phyloP scores from a whole-genome alignment of 2,113 vertebrate genomes.

The Gymnogyps californianus region DNA sequence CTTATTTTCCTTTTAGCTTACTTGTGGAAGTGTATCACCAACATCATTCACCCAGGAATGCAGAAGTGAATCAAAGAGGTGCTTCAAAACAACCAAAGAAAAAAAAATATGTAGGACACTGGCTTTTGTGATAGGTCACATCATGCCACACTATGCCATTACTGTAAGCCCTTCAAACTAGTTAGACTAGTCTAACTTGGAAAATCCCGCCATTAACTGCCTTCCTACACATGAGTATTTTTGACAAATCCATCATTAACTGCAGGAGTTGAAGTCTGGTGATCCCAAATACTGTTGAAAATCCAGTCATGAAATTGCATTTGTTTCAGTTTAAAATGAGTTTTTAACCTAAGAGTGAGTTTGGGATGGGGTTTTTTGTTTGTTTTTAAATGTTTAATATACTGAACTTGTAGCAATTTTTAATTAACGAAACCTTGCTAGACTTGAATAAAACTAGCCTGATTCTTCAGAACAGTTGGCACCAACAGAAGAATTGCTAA shows the following conservation, averaged over 20 bases:
- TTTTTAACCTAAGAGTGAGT: background rate
- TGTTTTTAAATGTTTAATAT: background rate
- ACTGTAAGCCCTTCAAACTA: background rate
- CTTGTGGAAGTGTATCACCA: background rate
- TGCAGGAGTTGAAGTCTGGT: background rate
- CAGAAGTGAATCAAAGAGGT: background rate
- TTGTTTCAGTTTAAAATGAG: background rate
- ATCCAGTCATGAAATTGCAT: rapidly evolving
- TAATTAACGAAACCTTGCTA: background rate
- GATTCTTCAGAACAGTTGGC: background rate
- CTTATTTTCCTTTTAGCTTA: background rate
- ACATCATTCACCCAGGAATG: background rate
- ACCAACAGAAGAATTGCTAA: background rate
- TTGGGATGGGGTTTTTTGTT: background rate
- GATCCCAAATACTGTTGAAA: background rate
- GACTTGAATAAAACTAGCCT: background rate
- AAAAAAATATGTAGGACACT: background rate
- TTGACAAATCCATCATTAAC: background rate
- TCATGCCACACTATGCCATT: background rate
- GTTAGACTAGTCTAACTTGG: background rate
- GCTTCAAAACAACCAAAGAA: slow-evolving; percentile 2
- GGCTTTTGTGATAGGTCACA: background rate
- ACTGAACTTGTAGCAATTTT: background rate
- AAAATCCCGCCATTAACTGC: background rate
- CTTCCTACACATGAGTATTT: background rate